Evolutionary conservation across 2,113 vertebrate genomes (phyloP), one percentile per base, ranked within the genome.

Genomic region (Alethe diademata): DNA sequence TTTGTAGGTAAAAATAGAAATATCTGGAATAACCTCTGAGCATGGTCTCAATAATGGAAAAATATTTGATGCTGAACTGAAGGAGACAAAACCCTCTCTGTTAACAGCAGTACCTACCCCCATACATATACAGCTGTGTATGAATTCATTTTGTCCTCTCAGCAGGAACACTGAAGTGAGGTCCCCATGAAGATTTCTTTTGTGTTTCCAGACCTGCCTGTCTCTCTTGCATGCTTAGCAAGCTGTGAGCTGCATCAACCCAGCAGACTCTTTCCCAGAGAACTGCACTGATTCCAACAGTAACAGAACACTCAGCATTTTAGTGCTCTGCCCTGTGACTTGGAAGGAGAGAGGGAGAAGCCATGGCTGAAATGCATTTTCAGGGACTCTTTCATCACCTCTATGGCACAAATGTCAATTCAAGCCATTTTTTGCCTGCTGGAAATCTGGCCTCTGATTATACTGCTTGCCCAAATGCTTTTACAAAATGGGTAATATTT

Each of bases 41-140:
- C 11, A 19, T 2, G 3, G 35, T 16, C 31, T 83, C 43, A 24
- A 14, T 85, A 73, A 19, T 31, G 26, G 26, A 26, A 33, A 12
- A 12, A 11, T 33, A 57, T 29, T 76, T 79, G 53, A 20, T 75
- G 16, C 12, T 53, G 22, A 76, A 11, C 11, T 61, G 50, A 20
- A 61, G 10, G 45, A 73, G 24, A 72, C 22, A 43, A 60, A 78
- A 72, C 0, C 3, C 29, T 17, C 22, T 65, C 20, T 42, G 1
- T 19, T 1, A 48, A 4, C 17, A 64, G 28, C 42, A 57, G 16
- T 48, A 15, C 20, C 17, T 40, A 3, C 6, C 5, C 20, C 12
- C 5, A 28, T 9, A 6, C 1, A 0, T 3, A 0, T 3, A 0
- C 22, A 43, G 33, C 5, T 26, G n/a, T 18, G 6, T 4, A 0